Evolutionary conservation across 2,113 vertebrate genomes (phyloP).

Genomic region (Gobius niger): DNA sequence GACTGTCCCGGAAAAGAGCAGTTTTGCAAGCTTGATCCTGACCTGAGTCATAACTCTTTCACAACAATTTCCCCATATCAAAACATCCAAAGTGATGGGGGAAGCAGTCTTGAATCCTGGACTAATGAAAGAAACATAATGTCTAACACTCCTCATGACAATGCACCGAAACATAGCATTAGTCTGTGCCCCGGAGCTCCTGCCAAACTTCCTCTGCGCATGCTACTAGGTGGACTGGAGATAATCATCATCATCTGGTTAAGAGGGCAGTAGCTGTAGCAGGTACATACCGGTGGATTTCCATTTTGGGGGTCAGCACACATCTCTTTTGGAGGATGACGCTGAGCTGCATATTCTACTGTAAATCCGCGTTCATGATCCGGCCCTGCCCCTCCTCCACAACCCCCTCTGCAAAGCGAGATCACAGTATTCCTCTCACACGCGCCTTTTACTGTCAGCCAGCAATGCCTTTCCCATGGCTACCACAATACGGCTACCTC

Average conservation of each 20-base stretch:
- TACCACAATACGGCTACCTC: constrained; percentile 3
- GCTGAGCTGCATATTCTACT: constrained; percentile 46
- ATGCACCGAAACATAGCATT: neutral
- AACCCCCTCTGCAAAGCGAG: neutral
- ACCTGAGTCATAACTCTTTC: too few species aligned
- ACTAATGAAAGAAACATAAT: neutral
- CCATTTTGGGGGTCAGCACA: constrained; percentile 57
- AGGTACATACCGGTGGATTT: constrained; percentile 67
- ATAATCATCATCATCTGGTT: neutral
- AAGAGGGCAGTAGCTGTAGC: neutral
- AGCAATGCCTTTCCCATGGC: constrained; percentile 47
- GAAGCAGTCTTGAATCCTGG: neutral
- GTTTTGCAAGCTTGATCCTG: too few species aligned
- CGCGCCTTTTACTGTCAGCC: constrained; percentile 31
- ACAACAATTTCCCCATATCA: too few species aligned
- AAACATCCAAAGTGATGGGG: too few species aligned
- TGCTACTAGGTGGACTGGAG: neutral
- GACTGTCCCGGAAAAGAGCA: too few species aligned
- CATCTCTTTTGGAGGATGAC: constrained; percentile 60
- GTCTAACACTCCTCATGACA: neutral
- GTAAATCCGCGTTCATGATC: neutral
- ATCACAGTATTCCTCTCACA: constrained; percentile 19
- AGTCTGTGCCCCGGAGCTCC: neutral
- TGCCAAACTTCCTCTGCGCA: neutral
- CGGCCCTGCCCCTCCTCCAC: constrained; percentile 1